These are phyloP conservation scores for Sclerurus mexicanus DNA, from an alignment of 2,113 vertebrate species.

Conservation along the genomic window DNA sequence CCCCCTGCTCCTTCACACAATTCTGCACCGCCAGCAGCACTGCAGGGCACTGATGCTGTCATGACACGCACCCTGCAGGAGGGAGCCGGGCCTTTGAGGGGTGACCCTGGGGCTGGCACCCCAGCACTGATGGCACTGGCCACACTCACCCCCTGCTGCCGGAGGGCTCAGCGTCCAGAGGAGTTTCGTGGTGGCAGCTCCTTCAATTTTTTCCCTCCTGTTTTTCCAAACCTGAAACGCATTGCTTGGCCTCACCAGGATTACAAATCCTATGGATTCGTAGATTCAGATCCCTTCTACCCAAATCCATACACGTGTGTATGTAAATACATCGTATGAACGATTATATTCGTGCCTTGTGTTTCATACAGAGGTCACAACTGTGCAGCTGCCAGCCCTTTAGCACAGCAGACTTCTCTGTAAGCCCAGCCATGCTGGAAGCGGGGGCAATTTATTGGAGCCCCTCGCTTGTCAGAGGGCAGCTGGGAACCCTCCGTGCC, in stretches of 20 bases:
- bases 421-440: not conserved
- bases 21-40: not conserved
- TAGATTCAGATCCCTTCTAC: not conserved
- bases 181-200: not conserved
- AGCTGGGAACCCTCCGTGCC: not conserved
- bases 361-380: not conserved
- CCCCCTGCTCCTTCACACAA: accelerated
- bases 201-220: not conserved
- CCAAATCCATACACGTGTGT: accelerated
- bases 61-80: accelerated
- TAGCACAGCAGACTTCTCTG: not conserved
- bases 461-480: not conserved
- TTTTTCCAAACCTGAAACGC: accelerated
- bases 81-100: not conserved
- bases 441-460: accelerated
- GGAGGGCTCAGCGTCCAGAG: not conserved
- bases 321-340: accelerated
- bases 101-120: not conserved
- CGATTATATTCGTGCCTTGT: not conserved
- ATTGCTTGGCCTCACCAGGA: not conserved
- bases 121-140: not conserved
- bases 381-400: not conserved
- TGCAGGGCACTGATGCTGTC: not conserved
- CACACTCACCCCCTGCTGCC: not conserved
- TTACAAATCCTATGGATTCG: not conserved